Conservation (phyloP, 1,140 invertebrate species). For the Cyrtorhinus lividipennis region DNA sequence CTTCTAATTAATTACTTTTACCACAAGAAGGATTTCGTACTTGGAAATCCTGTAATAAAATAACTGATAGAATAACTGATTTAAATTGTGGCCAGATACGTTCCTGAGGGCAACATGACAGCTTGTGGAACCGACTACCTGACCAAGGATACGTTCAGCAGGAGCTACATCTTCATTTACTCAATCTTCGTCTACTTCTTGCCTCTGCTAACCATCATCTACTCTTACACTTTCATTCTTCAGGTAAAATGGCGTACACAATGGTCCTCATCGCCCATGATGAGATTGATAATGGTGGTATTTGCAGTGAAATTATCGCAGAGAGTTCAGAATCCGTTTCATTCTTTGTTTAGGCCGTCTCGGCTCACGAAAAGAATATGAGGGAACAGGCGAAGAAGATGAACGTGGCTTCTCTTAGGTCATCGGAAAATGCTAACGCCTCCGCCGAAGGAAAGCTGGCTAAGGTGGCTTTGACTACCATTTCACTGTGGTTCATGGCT, state of each 20-base stretch:
- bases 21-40: no score
- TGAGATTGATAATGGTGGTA: no score
- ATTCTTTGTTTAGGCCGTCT: slow-evolving; percentile 43
- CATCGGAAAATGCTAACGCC: slow-evolving; percentile 45
- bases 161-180: slow-evolving; percentile 54
- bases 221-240: slow-evolving; percentile 65
- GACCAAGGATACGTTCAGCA: slow-evolving; percentile 43
- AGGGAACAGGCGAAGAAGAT: slow-evolving; percentile 71
- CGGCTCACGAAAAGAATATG: slow-evolving; percentile 66
- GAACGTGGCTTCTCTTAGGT: slow-evolving; percentile 63
- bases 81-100: slow-evolving; percentile 42
- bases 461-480: slow-evolving; percentile 67
- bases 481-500: slow-evolving; percentile 67
- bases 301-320: no score
- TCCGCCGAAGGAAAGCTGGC: slow-evolving; percentile 64
- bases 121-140: slow-evolving; percentile 75
- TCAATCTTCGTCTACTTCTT: slow-evolving; percentile 53
- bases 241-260: slow-evolving; percentile 38
- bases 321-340: no score
- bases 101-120: slow-evolving; percentile 76
- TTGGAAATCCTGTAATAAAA: no score
- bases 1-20: no score
- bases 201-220: slow-evolving; percentile 56
- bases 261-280: no score
- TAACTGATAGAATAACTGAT: background rate